A percentile compares a stretch with the other conserved stretches of the same genome.
Evolutionary conservation across 2,888 invertebrate species (phyloP).

Genomic region (Machimus rusticus): DNA sequence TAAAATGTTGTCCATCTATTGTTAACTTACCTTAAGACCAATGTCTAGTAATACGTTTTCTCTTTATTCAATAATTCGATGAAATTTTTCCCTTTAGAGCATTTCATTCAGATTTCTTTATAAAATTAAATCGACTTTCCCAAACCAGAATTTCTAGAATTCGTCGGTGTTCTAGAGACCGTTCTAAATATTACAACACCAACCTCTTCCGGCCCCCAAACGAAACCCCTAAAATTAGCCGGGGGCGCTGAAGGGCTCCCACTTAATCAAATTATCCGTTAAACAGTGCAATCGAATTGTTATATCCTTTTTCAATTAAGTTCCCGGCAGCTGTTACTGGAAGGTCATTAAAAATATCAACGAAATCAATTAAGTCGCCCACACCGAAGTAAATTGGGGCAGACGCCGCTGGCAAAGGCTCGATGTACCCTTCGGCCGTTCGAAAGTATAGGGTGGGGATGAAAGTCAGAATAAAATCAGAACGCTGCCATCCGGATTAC

Average conservation of each 20-base stretch:
- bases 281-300: conserved; percentile 36
- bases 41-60: too few species aligned
- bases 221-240: neutral
- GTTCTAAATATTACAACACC: neutral
- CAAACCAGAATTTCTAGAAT: neutral
- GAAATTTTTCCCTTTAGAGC: too few species aligned
- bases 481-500: neutral
- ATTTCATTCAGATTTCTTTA: neutral
- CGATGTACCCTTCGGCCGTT: neutral
- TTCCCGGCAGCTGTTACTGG: conserved; percentile 31
- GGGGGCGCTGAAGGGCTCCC: neutral
- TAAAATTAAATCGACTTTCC: neutral
- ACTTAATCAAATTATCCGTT: conserved; percentile 35
- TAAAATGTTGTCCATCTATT: too few species aligned
- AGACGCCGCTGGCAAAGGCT: neutral
- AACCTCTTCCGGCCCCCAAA: neutral
- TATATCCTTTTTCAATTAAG: conserved; percentile 39
- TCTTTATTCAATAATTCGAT: too few species aligned
- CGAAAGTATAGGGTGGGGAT: neutral
- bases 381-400: neutral
- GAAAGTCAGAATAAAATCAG: conserved; percentile 7
- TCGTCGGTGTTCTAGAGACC: neutral
- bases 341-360: conserved; percentile 39
- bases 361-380: conserved; percentile 33
- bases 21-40: too few species aligned